These are phyloP conservation scores for Styela plicata DNA, from an alignment of 23 tunicate genomes.

Conservation along the genomic window DNA sequence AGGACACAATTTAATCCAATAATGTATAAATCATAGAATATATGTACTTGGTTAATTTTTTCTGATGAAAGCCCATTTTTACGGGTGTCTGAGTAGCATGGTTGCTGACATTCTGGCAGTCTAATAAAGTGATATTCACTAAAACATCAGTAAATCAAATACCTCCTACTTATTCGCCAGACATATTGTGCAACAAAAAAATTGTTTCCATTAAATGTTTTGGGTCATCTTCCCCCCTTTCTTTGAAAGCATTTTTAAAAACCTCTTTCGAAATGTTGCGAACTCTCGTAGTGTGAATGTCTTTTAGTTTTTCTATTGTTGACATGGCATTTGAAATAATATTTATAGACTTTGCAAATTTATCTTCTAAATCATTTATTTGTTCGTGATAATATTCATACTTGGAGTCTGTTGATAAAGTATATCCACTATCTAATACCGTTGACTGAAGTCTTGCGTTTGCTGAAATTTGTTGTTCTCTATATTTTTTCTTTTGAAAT, in stretches of 20 bases:
- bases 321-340: not conserved
- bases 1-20: no score
- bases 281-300: not conserved
- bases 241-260: not conserved
- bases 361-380: not conserved
- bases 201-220: not conserved
- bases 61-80: no score
- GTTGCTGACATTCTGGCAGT: no score
- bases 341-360: not conserved
- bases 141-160: no score
- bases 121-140: no score
- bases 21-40: no score
- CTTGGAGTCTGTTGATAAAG: not conserved
- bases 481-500: not conserved
- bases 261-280: not conserved
- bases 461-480: not conserved
- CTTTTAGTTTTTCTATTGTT: not conserved
- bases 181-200: no score
- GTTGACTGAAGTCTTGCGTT: not conserved
- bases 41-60: no score
- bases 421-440: no score
- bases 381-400: not conserved
- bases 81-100: no score
- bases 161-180: no score
- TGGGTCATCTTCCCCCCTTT: not conserved